Percentiles rank a stretch among this genome's conserved stretches.
Conservation (phyloP, 2,888 invertebrate genomes). For the Lepidochitona cinerea region DNA sequence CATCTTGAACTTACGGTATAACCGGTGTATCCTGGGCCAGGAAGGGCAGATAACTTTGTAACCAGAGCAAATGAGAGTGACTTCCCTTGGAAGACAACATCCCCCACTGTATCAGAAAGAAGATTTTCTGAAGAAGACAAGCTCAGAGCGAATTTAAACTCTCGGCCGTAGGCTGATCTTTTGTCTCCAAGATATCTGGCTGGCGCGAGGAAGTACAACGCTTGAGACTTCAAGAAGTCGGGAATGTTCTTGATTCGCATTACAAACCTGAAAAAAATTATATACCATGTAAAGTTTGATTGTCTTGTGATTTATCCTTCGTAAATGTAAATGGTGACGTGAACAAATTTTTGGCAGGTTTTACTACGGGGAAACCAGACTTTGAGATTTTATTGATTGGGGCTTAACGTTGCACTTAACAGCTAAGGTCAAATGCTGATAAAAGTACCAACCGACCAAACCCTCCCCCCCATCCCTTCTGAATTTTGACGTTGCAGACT, state of each 20-base stretch:
- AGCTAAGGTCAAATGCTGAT: too few species aligned
- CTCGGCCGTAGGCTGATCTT: slow-evolving; percentile 39
- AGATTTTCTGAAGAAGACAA: not conserved
- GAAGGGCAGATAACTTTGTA: slow-evolving; percentile 18
- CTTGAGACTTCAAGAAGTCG: slow-evolving; percentile 5
- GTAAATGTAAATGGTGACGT: too few species aligned
- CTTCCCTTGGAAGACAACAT: slow-evolving; percentile 34
- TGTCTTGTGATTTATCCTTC: too few species aligned
- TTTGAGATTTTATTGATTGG: too few species aligned
- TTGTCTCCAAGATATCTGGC: slow-evolving; percentile 42
- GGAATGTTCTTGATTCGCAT: slow-evolving; percentile 35
- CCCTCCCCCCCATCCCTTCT: too few species aligned
- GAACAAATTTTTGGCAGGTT: too few species aligned
- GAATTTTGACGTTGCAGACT: too few species aligned
- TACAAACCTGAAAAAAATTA: slow-evolving; percentile 31
- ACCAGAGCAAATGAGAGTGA: slow-evolving; percentile 26
- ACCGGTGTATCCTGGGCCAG: not conserved
- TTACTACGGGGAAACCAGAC: too few species aligned
- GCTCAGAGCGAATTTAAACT: slow-evolving; percentile 27
- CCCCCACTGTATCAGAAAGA: slow-evolving; percentile 24
- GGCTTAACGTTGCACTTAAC: too few species aligned
- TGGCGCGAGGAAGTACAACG: slow-evolving; percentile 38
- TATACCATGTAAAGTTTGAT: too few species aligned
- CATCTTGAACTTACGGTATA: slow-evolving; percentile 4
- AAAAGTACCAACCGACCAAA: too few species aligned